Evolutionary conservation across 1,140 invertebrate genomes (phyloP).

Genomic region (Cherax quadricarinatus): DNA sequence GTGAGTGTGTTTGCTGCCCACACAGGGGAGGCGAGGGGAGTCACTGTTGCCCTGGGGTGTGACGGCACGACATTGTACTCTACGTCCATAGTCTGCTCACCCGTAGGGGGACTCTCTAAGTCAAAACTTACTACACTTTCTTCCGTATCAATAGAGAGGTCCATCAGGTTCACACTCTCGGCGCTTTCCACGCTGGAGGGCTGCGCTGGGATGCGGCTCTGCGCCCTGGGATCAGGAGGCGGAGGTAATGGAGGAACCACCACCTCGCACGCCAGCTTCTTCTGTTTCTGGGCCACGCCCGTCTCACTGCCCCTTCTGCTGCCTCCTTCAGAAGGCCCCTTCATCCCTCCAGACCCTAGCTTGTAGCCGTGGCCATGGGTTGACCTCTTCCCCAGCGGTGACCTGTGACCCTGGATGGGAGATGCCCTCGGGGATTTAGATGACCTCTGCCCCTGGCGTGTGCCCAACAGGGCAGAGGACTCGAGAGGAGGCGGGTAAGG

Average conservation of each 20-base stretch:
- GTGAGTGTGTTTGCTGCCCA: constrained; percentile 55
- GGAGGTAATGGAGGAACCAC: constrained; percentile 54
- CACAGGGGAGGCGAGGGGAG: constrained; percentile 61
- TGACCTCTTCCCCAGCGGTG: constrained; percentile 35
- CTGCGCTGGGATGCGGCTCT: constrained; percentile 29
- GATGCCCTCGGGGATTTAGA: constrained; percentile 6
- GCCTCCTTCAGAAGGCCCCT: background rate
- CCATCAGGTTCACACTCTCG: constrained; percentile 67
- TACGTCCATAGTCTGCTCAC: constrained; percentile 41
- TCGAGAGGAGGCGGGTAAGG: background rate
- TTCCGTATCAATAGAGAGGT: constrained; percentile 63
- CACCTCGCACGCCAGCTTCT: constrained; percentile 61
- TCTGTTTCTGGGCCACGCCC: constrained; percentile 57
- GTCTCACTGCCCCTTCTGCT: constrained; percentile 57
- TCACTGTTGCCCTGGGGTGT: background rate
- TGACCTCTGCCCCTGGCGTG: constrained; percentile 22
- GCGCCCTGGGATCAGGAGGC: constrained; percentile 37
- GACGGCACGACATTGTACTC: constrained; percentile 36
- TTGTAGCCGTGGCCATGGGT: background rate
- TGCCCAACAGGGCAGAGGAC: background rate
- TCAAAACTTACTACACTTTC: constrained; percentile 2
- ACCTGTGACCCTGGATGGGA: constrained; percentile 46
- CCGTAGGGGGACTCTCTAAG: background rate
- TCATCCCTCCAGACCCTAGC: constrained; percentile 14
- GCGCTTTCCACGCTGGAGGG: constrained; percentile 54